Conservation (phyloP, 2,797 vertebrate species). For the Molossus alvarezi region DNA sequence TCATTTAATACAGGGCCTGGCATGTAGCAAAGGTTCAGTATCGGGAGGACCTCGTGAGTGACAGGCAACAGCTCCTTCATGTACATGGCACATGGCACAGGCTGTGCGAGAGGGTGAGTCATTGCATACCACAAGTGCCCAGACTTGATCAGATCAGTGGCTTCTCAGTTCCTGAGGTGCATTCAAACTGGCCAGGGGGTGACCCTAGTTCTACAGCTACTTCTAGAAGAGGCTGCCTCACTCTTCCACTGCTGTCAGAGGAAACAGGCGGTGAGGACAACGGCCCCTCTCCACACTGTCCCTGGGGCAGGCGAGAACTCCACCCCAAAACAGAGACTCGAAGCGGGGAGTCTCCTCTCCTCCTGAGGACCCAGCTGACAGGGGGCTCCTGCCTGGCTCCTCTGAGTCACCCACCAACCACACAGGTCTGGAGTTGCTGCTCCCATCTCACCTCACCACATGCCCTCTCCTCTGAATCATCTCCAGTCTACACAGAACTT, state of each 20-base stretch:
- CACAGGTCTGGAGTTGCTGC: background rate
- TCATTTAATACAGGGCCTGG: background rate
- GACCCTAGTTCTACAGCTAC: background rate
- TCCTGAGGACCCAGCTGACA: background rate
- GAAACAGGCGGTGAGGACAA: background rate
- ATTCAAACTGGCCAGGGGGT: background rate
- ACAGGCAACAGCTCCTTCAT: background rate
- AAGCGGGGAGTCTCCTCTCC: background rate
- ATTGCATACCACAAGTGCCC: accelerated
- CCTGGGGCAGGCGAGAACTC: background rate
- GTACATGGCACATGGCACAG: accelerated
- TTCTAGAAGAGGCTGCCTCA: background rate
- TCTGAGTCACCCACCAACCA: background rate
- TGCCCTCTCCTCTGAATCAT: background rate
- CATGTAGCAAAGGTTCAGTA: background rate
- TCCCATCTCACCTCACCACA: background rate
- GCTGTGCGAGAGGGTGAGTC: background rate
- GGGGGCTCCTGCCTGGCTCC: background rate
- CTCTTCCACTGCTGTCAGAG: background rate
- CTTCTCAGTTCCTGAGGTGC: background rate
- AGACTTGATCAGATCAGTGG: too few species aligned
- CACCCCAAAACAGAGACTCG: background rate
- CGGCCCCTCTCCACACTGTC: background rate
- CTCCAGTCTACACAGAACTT: background rate
- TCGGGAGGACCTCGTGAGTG: too few species aligned